Percentiles rank a stretch among this genome's conserved stretches.
phyloP scores from a whole-genome alignment of 1,140 invertebrate genomes.

The Anoplophora glabripennis region DNA sequence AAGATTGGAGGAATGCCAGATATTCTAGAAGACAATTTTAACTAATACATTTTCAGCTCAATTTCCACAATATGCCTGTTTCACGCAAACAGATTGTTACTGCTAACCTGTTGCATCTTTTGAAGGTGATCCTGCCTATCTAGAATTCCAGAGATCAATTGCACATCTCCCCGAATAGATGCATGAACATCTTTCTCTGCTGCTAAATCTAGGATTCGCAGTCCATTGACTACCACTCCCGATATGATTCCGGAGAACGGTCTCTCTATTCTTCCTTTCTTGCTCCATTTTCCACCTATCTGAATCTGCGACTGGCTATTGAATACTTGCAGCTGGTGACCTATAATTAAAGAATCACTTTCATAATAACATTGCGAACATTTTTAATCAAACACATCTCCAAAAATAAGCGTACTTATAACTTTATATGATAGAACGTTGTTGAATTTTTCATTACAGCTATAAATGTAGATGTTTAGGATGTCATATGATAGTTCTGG shows the following conservation, averaged over 20 bases:
- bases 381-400: too few species aligned
- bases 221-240: conserved; percentile 84
- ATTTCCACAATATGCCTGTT: background rate
- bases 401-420: too few species aligned
- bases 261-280: conserved; percentile 71
- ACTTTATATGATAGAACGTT: too few species aligned
- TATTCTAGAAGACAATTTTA: background rate
- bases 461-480: too few species aligned
- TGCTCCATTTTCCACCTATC: conserved; percentile 83
- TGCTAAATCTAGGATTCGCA: conserved; percentile 79
- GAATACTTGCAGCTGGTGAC: conserved; percentile 84
- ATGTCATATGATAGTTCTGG: too few species aligned
- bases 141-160: conserved; percentile 67
- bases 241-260: conserved; percentile 84
- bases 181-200: conserved; percentile 74
- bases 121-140: conserved; percentile 71
- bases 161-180: conserved; percentile 69
- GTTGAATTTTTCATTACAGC: too few species aligned
- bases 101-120: conserved; percentile 75
- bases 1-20: background rate
- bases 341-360: conserved; percentile 52
- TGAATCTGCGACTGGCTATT: conserved; percentile 88
- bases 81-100: background rate
- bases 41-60: background rate
- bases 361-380: too few species aligned